Evolutionary conservation across 2,797 vertebrate species (phyloP), one percentile per base, ranked within the genome.

Genomic region (Apogon hyalosoma): DNA sequence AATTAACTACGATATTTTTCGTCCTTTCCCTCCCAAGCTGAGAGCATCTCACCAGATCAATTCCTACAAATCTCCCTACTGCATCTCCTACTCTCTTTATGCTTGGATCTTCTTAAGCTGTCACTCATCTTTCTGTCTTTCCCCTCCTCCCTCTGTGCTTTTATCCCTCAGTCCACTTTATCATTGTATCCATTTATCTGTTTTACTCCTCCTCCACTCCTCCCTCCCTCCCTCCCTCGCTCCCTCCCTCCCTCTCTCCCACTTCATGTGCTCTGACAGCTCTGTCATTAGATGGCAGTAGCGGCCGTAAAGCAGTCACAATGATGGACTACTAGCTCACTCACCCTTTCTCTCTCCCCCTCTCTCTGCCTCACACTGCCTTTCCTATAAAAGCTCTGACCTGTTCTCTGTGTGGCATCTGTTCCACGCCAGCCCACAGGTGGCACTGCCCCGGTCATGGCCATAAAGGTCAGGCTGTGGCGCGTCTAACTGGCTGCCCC

Each of bases 211-310:
- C 65, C 69, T 88, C 80, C 62, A 65, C 69, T 76, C 78, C 69
- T 70, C 63, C 0, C 45, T 48, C 70, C 59, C 49, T 75, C 77
- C 71, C 76, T 87, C 79, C 72, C 77, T 82, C 79, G 70, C 75
- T 85, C 69, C 80, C 85, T 6, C 7, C 80, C 86, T n/a, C 21
- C 21, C 21, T 24, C 21, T 24, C 21, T 87, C 81, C 80, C 67
- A 79, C 87, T 85, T 70, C 76, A 63, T 80, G 78, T 53, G 76
- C 83, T 71, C 90, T 88, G 88, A 92, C 91, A 87, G 88, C 86
- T 87, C 88, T 90, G 87, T 91, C 90, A 90, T 92, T 92, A 90
- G 86, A 88, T 88, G 87, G 88, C 89, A 87, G 89, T 78, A 83
- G 85, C 50, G 11, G 86, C 91, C 90, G 91, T 92, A 92, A 92